Base-by-base conservation (phyloP, 2,113 vertebrate genomes). In the Tragelaphus strepsiceros region DNA sequence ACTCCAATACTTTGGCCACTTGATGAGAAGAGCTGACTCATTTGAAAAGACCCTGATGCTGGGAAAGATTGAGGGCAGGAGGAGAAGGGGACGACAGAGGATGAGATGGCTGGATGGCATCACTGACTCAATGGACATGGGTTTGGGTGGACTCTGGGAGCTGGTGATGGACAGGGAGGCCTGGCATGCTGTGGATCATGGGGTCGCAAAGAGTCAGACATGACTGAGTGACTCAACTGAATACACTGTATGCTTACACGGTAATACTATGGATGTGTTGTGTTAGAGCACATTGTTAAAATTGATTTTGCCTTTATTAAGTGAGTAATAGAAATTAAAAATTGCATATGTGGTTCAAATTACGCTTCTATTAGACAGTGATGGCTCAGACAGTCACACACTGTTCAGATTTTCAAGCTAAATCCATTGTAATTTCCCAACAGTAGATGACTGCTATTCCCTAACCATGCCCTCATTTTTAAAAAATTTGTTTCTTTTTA, bases 311-410 rank as follows among this genome's bases (percentile, higher is more conserved):
- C 62, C 32, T 67, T 95, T 87, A 32, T 19, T 46, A 64, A 80
- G 28, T 64, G 71, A 92, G 56, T 58, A 51, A 30, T 59, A 88
- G 6, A 92, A 92, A 88, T 59, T 19, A 81, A 26, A 54, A 96
- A 96, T 19, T 51, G 35, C 17, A 2, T 67, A 39, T 26, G 4
- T 53, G 6, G 17, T 46, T 92, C 32, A 39, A 32, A 61, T 92
- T 87, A 32, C 51, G 71, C 71, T 81, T 92, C n/a, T 59, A 26
- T 82, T 49, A 15, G 30, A 53, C 7, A 46, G 14, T n/a, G 61
- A 24, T n/a, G 21, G 17, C 32, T n/a, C 51, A 59, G 39, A 39
- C 61, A 82, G 81, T 32, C 39, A 26, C 43, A 59, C 4, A 30
- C 21, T 83, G 10, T 32, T 95, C 14, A 54, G 58, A 17, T 64